These are phyloP conservation scores for Nibea coibor DNA, from an alignment of 2,113 vertebrate species.

Conservation along the genomic window DNA sequence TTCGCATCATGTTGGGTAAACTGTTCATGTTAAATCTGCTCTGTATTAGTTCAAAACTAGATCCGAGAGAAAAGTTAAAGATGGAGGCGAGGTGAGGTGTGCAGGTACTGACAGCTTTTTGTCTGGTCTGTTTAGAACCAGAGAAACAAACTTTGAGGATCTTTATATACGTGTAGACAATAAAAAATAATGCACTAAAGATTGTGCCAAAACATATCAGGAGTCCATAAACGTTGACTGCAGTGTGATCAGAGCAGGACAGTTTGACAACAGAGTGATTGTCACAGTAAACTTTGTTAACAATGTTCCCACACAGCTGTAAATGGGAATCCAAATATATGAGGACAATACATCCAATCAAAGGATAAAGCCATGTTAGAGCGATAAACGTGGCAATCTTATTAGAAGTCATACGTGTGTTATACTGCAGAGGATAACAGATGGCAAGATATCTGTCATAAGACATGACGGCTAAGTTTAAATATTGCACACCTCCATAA, in stretches of 20 bases:
- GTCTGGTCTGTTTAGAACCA: too few relatives aligned
- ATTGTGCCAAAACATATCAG: not conserved
- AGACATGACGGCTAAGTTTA: not conserved
- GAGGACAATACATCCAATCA: not conserved
- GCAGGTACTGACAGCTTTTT: not conserved
- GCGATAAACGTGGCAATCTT: not conserved
- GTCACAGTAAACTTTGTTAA: not conserved
- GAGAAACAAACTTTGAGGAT: too few relatives aligned
- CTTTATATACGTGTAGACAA: not conserved
- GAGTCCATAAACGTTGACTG: not conserved
- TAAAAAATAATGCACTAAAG: not conserved
- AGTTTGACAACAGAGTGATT: not conserved
- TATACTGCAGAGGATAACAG: too few relatives aligned
- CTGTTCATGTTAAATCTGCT: not conserved
- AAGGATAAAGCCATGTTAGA: not conserved
- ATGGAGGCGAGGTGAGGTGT: not conserved
- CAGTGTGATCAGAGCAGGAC: not conserved
- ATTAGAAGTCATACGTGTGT: not conserved
- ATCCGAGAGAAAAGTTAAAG: not conserved
- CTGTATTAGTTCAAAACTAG: not conserved
- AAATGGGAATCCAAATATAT: not conserved
- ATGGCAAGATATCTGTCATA: slow-evolving; percentile 7
- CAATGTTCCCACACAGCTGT: too few relatives aligned
- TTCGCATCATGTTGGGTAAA: not conserved
- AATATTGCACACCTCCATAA: not conserved